Percentiles rank a stretch among this genome's conserved stretches.
Evolutionary conservation across 2,797 vertebrate species (phyloP).

Genomic region (Philypnodon macrostomus): DNA sequence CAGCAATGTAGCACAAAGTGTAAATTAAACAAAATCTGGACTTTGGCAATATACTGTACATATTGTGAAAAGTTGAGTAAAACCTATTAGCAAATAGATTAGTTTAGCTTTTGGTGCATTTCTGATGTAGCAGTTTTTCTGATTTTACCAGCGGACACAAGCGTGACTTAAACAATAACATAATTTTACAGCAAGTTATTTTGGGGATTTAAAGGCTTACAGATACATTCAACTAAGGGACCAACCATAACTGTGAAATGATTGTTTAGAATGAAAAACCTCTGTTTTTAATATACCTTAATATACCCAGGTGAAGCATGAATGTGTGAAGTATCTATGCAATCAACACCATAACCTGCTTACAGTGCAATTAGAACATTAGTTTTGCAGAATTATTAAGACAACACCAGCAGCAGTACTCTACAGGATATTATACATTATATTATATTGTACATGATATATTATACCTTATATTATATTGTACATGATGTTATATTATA

Average conservation of each 20-base stretch:
- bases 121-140: constrained; percentile 19
- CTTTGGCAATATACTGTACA: too few species aligned
- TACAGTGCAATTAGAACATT: neutral
- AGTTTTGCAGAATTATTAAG: neutral
- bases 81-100: constrained; percentile 18
- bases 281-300: neutral
- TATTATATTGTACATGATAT: too few species aligned
- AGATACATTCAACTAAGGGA: neutral
- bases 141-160: constrained; percentile 24
- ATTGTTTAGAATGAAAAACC: neutral
- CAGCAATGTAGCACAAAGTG: too few species aligned
- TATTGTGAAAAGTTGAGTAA: too few species aligned
- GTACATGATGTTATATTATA: too few species aligned
- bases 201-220: neutral
- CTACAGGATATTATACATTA: too few species aligned
- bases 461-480: too few species aligned
- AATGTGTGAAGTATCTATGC: neutral
- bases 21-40: too few species aligned
- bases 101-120: constrained; percentile 18
- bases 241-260: neutral
- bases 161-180: constrained; percentile 4
- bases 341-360: neutral
- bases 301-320: neutral
- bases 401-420: too few species aligned
- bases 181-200: neutral